Percentiles rank a stretch among this genome's conserved stretches.
Conservation (phyloP, 1,140 invertebrate genomes). For the Drosophila sp. region DNA sequence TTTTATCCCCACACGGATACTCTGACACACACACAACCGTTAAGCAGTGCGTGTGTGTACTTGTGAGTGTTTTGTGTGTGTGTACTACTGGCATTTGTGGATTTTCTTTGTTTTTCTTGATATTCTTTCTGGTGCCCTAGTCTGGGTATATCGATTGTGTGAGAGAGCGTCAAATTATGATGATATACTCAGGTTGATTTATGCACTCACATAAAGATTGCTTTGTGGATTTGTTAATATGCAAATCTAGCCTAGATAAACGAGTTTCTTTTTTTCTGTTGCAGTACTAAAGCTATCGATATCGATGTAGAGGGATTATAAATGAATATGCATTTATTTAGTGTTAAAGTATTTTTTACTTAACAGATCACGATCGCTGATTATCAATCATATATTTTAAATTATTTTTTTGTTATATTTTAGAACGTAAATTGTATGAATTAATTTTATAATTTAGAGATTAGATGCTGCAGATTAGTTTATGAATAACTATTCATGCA, state of each 20-base stretch:
- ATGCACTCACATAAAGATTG: slow-evolving; percentile 18
- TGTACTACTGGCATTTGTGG: slow-evolving; percentile 31
- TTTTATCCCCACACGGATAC: slow-evolving; percentile 12
- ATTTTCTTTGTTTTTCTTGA: slow-evolving; percentile 39
- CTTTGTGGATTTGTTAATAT: slow-evolving; percentile 3
- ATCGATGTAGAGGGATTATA: background rate
- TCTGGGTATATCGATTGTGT: slow-evolving; percentile 43
- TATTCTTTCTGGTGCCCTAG: background rate
- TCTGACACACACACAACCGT: slow-evolving; percentile 4
- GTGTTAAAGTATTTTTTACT: too few species aligned
- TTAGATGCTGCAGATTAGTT: too few species aligned
- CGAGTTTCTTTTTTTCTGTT: background rate
- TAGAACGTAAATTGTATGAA: too few species aligned
- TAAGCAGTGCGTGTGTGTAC: slow-evolving; percentile 6
- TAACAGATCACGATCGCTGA: too few species aligned
- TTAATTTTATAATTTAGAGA: too few species aligned
- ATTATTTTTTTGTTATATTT: too few species aligned
- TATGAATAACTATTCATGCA: background rate
- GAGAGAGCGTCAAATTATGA: slow-evolving; percentile 46
- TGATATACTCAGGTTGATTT: slow-evolving; percentile 48
- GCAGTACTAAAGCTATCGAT: background rate
- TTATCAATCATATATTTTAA: too few species aligned
- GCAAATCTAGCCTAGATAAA: slow-evolving; percentile 3
- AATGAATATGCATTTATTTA: too few species aligned
- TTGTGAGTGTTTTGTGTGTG: slow-evolving; percentile 11